Conservation (phyloP, 1,140 invertebrate genomes). For the Brachionus calyciflorus region DNA sequence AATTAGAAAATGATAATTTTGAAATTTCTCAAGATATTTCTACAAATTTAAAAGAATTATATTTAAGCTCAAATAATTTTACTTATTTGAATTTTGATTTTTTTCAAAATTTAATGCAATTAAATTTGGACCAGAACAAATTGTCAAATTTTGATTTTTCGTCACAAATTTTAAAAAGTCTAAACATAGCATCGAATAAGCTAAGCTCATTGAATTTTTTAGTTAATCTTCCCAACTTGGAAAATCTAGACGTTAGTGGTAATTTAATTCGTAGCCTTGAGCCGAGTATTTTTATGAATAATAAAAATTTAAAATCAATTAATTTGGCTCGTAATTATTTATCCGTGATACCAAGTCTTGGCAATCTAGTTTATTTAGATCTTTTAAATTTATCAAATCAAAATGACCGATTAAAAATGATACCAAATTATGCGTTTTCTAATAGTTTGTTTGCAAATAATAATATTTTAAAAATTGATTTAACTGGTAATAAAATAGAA, state of each 20-base stretch:
- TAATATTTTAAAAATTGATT: neutral
- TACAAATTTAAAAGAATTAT: neutral
- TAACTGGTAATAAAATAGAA: neutral
- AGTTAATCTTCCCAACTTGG: neutral
- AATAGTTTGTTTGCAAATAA: neutral
- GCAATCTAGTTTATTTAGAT: neutral
- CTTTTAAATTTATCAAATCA: neutral
- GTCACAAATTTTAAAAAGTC: neutral
- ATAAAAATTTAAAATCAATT: neutral
- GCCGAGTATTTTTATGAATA: neutral
- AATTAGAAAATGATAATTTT: neutral
- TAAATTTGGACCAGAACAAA: neutral
- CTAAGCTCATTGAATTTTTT: neutral
- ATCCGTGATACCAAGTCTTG: neutral
- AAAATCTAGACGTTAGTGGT: constrained; percentile 8
- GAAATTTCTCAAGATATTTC: neutral
- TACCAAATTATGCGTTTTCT: neutral
- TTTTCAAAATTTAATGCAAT: neutral
- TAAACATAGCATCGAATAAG: neutral
- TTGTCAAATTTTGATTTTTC: neutral
- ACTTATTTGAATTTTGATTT: neutral
- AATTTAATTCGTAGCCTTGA: neutral
- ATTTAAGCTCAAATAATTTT: constrained; percentile 2
- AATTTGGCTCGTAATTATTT: neutral
- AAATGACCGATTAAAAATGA: neutral